Evolutionary conservation across 1,140 invertebrate genomes (phyloP).

Genomic region (Cherax destructor): DNA sequence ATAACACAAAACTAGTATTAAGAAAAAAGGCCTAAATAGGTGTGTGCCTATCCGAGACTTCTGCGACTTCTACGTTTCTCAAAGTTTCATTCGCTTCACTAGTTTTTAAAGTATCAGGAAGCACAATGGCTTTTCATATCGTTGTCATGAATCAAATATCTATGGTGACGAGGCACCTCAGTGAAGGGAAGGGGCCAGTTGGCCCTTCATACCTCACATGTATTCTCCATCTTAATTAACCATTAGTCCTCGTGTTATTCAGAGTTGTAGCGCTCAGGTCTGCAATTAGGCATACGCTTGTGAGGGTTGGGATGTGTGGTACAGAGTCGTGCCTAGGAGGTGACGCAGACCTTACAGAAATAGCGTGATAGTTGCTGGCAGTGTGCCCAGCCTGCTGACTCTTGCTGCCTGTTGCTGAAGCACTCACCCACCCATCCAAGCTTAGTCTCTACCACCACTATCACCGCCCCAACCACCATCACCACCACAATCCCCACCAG

Average conservation of each 20-base stretch:
- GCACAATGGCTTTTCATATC: neutral
- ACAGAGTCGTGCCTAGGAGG: neutral
- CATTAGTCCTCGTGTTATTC: no score
- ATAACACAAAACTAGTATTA: no score
- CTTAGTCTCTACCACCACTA: neutral
- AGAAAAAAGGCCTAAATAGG: no score
- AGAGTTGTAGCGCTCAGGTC: no score
- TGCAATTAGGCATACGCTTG: neutral
- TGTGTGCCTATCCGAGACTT: no score
- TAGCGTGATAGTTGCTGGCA: conserved; percentile 1
- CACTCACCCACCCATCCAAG: neutral
- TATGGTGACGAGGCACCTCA: neutral
- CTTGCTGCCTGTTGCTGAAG: neutral
- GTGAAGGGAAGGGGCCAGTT: no score
- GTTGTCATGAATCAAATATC: neutral
- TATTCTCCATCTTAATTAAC: no score
- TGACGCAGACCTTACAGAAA: neutral
- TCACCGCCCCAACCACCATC: neutral
- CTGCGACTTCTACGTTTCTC: neutral
- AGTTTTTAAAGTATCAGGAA: neutral
- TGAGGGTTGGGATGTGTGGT: neutral
- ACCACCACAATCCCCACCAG: neutral
- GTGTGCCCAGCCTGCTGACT: neutral
- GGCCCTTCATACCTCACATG: no score
- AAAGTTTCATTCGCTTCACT: neutral